These are phyloP conservation scores for Tetraneura akinire DNA, from an alignment of 1,140 invertebrate species.

Conservation along the genomic window DNA sequence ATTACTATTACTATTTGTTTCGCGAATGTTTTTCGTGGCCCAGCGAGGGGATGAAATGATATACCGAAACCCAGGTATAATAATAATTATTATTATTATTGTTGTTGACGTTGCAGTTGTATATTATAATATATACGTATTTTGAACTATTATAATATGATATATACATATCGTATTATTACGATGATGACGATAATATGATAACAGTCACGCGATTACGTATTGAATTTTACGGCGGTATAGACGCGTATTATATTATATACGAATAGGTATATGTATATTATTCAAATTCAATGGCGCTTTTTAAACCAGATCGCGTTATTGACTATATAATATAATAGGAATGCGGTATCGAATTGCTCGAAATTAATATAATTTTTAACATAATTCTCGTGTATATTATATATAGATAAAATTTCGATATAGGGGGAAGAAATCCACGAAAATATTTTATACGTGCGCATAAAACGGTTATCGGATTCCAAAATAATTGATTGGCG, in stretches of 20 bases:
- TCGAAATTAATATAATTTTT: slow-evolving; percentile 24
- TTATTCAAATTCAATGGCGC: slow-evolving; percentile 4
- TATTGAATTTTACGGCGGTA: not conserved
- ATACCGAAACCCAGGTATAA: slow-evolving; percentile 13
- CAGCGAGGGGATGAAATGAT: slow-evolving; percentile 7
- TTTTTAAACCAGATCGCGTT: not conserved
- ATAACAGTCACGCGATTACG: slow-evolving; percentile 37
- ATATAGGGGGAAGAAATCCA: not conserved
- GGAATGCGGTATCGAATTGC: slow-evolving; percentile 24
- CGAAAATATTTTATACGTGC: too few species aligned
- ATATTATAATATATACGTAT: too few species aligned
- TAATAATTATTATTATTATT: slow-evolving; percentile 39
- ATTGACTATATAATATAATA: slow-evolving; percentile 5
- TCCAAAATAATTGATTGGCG: too few species aligned
- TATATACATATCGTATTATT: not conserved
- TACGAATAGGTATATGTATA: not conserved
- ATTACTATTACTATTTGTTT: slow-evolving; percentile 33
- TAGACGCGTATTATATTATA: too few species aligned
- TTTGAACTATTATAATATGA: too few species aligned
- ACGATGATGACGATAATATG: too few species aligned
- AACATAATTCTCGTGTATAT: too few species aligned
- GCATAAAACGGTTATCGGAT: too few species aligned
- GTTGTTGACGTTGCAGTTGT: not conserved
- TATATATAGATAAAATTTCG: too few species aligned
- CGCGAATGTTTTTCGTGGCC: slow-evolving; percentile 10